Conservation (phyloP, 1,140 invertebrate genomes). For the Mamestra configurata region DNA sequence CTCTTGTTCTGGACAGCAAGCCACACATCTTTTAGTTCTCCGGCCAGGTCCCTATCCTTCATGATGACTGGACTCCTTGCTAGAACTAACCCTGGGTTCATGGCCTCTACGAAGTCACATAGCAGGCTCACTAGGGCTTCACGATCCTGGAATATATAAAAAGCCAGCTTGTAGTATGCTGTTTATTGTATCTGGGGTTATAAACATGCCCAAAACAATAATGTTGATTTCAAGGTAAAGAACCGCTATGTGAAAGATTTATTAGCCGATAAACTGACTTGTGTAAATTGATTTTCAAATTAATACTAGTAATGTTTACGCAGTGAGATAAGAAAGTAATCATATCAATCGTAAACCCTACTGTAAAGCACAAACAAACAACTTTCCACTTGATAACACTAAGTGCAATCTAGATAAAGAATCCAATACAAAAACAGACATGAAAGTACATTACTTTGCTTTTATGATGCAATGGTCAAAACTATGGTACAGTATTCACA, state of each 20-base stretch:
- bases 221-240: too few relatives aligned
- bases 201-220: background rate
- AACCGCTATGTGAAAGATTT: background rate
- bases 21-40: slow-evolving; percentile 92
- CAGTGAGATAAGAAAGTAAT: background rate
- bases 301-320: background rate
- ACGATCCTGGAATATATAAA: slow-evolving; percentile 89
- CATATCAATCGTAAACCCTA: background rate
- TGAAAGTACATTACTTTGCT: background rate
- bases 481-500: too few relatives aligned
- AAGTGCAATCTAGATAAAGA: background rate
- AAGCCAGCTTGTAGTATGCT: too few relatives aligned
- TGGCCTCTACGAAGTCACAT: slow-evolving; percentile 91
- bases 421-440: background rate
- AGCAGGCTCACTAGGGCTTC: slow-evolving; percentile 90
- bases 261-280: background rate
- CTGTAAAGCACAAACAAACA: slow-evolving; percentile 1
- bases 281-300: background rate
- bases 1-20: slow-evolving; percentile 90
- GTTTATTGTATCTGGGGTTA: too few relatives aligned
- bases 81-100: slow-evolving; percentile 90
- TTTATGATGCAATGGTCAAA: too few relatives aligned
- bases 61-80: slow-evolving; percentile 89
- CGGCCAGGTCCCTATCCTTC: slow-evolving; percentile 91
- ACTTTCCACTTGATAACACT: background rate